Percentiles rank a stretch among this genome's conserved stretches.
These are phyloP conservation scores for Lasioglossum lativentre DNA, from an alignment of 2,888 invertebrate species.

Conservation along the genomic window DNA sequence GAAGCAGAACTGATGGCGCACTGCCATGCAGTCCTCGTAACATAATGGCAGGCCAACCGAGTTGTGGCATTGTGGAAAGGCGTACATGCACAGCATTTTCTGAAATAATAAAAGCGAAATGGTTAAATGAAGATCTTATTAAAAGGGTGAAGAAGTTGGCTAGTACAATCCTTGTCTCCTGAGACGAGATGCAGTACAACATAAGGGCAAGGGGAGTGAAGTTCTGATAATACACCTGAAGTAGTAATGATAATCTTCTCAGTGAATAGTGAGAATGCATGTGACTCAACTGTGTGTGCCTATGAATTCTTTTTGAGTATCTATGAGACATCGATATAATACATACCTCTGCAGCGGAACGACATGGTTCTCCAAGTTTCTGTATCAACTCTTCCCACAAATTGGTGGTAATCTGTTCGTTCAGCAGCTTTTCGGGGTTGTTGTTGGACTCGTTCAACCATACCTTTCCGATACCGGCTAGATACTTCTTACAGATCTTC, in stretches of 20 bases:
- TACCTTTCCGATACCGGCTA: slow-evolving; percentile 88
- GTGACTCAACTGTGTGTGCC: too few relatives aligned
- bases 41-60: slow-evolving; percentile 92
- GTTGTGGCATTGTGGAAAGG: slow-evolving; percentile 94
- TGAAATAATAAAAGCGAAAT: slow-evolving; percentile 75
- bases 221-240: too few relatives aligned
- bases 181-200: too few relatives aligned
- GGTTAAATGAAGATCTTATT: not conserved
- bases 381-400: slow-evolving; percentile 95
- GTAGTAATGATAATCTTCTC: too few relatives aligned
- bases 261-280: too few relatives aligned
- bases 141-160: not conserved
- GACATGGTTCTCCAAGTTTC: slow-evolving; percentile 92
- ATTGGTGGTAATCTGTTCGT: slow-evolving; percentile 93
- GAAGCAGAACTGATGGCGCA: slow-evolving; percentile 95
- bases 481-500: slow-evolving; percentile 90
- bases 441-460: slow-evolving; percentile 91
- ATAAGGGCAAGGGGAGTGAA: too few relatives aligned
- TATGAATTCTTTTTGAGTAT: not conserved
- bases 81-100: slow-evolving; percentile 95
- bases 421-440: slow-evolving; percentile 90
- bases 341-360: slow-evolving; percentile 92
- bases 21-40: slow-evolving; percentile 97
- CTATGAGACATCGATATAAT: slow-evolving; percentile 44
- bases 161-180: too few relatives aligned